Base-by-base conservation (phyloP, 2,888 invertebrate species). In the Perithous albicinctus region DNA sequence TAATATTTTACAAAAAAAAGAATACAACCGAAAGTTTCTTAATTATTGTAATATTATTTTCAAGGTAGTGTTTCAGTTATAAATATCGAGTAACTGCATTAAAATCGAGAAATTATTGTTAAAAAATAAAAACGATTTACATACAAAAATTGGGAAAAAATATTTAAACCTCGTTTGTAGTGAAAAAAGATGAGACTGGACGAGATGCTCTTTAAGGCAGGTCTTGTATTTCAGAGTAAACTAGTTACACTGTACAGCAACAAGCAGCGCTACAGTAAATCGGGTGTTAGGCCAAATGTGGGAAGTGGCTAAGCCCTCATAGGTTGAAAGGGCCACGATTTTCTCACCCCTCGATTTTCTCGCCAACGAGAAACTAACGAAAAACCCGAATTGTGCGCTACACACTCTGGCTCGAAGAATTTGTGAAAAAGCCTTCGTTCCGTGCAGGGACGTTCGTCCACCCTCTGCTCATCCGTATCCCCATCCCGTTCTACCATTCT, bases 381-480 rank as follows among this genome's bases (percentile, higher is more conserved):
- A 15, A 7, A 56, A 32, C 26, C 29, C 56, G 29, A 15, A 26
- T 15, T 15, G 10, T n/a, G 32, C 7, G 56, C 26, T 29, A 20
- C 56, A 15, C 15, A 3, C 26, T 38, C 51, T 38, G 38, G 35
- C 61, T 18, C 69, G 70, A 56, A 67, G 66, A 48, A 59, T 76
- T 77, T 69, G 23, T 59, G 67, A 78, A 70, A 78, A 35, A 51
- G 51, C 35, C 67, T 78, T 41, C 48, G 64, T 76, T 66, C 64
- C 70, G 46, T 66, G 64, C 72, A 59, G 64, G 48, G 54, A 67
- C 72, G 61, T 81, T 56, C 66, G 56, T 56, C 54, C 63, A 56
- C 64, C 70, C 54, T n/a, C n/a, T 54, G 51, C 51, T 4, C 69
- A 4, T 35, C 35, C 15, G n/a, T 32, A 10, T 10, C 51, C 10